phyloP scores from a whole-genome alignment of 2,888 invertebrate genomes.

The Vandiemenella viatica region DNA sequence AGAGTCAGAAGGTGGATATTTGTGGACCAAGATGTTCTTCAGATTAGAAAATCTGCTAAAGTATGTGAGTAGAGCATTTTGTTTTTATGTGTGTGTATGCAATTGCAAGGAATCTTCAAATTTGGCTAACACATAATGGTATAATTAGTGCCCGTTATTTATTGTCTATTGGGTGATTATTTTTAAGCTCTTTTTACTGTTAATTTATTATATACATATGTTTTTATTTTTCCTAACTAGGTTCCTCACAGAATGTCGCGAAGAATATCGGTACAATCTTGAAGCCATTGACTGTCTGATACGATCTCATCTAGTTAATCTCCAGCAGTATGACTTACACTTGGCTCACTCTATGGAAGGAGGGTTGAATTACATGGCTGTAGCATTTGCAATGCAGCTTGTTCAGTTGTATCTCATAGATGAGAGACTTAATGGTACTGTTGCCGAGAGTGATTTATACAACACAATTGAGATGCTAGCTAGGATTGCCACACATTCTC shows the following conservation, averaged over 20 bases:
- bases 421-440: constrained; percentile 58
- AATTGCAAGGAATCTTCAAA: not conserved
- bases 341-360: constrained; percentile 77
- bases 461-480: constrained; percentile 75
- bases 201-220: too few species aligned
- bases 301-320: constrained; percentile 62
- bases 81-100: not conserved
- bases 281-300: constrained; percentile 85
- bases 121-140: not conserved
- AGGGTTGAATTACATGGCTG: constrained; percentile 63
- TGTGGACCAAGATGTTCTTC: too few species aligned
- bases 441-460: constrained; percentile 70
- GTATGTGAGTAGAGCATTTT: too few species aligned
- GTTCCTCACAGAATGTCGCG: constrained; percentile 67
- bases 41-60: too few species aligned
- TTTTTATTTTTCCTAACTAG: constrained; percentile 17
- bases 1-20: too few species aligned
- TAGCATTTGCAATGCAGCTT: constrained; percentile 81
- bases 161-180: too few species aligned
- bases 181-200: too few species aligned
- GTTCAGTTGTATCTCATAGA: constrained; percentile 76
- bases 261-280: constrained; percentile 77
- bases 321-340: constrained; percentile 69
- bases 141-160: too few species aligned
- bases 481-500: constrained; percentile 55